Evolutionary conservation across 2,888 invertebrate genomes (phyloP), one percentile per base, ranked within the genome.

Genomic region (Rhagonycha fulva): DNA sequence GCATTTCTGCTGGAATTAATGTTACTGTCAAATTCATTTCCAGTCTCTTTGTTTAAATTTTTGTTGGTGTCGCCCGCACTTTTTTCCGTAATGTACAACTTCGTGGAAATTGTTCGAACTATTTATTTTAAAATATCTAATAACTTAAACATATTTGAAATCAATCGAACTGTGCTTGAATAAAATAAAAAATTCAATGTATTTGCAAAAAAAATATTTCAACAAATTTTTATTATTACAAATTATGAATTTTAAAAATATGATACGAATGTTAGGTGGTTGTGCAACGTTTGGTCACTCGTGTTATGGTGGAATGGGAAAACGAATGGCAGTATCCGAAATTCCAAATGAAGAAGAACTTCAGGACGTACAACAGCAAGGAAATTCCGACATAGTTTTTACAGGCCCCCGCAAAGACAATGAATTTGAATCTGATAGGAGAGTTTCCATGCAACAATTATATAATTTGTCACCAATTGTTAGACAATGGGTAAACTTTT

Each of bases 281-380:
- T 94, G 94, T 84, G 91, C 92, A 11, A 90, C 92, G 0, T 94
- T 92, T 81, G 94, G 94, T 0, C 94, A 94, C 83, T 93, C 94
- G 1, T 94, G 94, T 85, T 94, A 92, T 83, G 94, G 94, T 0
- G 94, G 93, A 0, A 93, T 94, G 84, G 94, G 94, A 5, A 94
- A 94, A 85, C 88, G 94, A 77, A 91, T 91, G 62, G 76, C 78
- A 9, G 81, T 81, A 3, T 74, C 77, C 23, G 76, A 75, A 32
- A 62, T 78, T 7, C 83, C 82, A 72, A 82, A 81, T 10, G 89
- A 89, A 9, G 89, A 89, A 72, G 83, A 87, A 1, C 82, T 87
- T 0, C 83, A 85, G 23, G 83, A 82, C 14, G 75, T 82, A 11
- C 79, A 81, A 62, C 75, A 81, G 60, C 83, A 81, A 3, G 84